Evolutionary conservation across 2,888 invertebrate genomes (phyloP), one percentile per base, ranked within the genome.

Genomic region (Nowickia ferox): DNA sequence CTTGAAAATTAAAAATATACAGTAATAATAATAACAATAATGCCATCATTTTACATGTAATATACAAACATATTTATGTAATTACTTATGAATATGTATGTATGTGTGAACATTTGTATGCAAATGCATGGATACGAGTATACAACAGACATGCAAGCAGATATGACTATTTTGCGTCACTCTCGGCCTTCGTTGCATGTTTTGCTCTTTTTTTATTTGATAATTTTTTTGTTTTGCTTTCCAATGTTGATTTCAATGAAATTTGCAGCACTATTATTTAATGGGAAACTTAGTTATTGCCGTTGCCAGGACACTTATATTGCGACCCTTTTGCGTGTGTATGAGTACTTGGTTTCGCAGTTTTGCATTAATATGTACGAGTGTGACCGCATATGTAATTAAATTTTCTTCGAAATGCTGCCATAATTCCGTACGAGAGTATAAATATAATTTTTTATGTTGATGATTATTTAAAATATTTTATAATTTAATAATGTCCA

Each of bases 201-300:
- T 1, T 0, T 9, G 22, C 11, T 8, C 9, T 13, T 44, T 53
- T 57, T 44, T n/a, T n/a, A n/a, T n/a, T n/a, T n/a, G n/a, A n/a
- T n/a, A n/a, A n/a, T n/a, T n/a, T 55, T 38, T 10, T 40, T 55
- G 30, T 65, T 38, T 48, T 48, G n/a, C 42, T 65, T 66, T 74
- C 19, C 15, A 44, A 17, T 61, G 57, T 68, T 40, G 17, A 66
- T 61, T 68, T 69, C 38, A 53, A 63, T 76, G 53, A 75, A 69
- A 65, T 76, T 77, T 57, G 61, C 44, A 75, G 19, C 57, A 78
- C 65, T 69, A 22, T 59, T 53, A 11, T 76, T 82, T 76, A 69
- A 82, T 69, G 69, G 82, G 55, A 82, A 82, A 82, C 63, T 76
- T 72, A 72, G 55, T 74, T 69, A 74, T 68, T 51, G 68, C 51